These are phyloP conservation scores for Erpetoichthys calabaricus DNA, from an alignment of 2,797 vertebrate species.

Conservation along the genomic window DNA sequence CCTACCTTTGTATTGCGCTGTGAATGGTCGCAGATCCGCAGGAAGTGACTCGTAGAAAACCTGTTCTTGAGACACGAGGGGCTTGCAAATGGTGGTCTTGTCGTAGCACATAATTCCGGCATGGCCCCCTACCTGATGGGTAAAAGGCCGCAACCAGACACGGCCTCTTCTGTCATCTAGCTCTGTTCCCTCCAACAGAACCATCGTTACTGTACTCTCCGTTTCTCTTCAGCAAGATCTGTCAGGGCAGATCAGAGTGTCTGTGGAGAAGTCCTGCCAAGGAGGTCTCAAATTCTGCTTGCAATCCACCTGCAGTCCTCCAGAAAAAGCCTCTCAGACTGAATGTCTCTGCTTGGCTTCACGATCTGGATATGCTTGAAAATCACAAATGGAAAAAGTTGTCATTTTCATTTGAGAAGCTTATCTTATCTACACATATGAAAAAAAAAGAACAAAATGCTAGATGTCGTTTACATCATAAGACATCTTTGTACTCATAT, in stretches of 20 bases:
- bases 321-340: no score
- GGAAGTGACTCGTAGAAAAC: slow-evolving; percentile 50
- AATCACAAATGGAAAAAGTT: no score
- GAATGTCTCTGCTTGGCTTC: no score
- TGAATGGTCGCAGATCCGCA: slow-evolving; percentile 44
- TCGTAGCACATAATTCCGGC: slow-evolving; percentile 49
- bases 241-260: not conserved
- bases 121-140: slow-evolving; percentile 56
- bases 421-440: no score
- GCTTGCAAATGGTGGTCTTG: slow-evolving; percentile 48
- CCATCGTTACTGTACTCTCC: slow-evolving; percentile 26
- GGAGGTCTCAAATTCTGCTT: no score
- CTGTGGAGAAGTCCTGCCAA: not conserved
- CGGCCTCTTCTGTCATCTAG: slow-evolving; percentile 3
- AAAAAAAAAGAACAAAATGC: no score
- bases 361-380: no score
- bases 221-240: not conserved
- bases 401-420: no score
- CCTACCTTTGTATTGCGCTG: slow-evolving; percentile 52
- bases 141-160: slow-evolving; percentile 42
- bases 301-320: no score
- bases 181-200: slow-evolving; percentile 30
- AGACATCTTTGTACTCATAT: no score
- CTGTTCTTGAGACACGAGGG: slow-evolving; percentile 44
- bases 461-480: no score